Base-by-base conservation (phyloP, 2,888 invertebrate genomes). In the Rhyacophila evoluta region DNA sequence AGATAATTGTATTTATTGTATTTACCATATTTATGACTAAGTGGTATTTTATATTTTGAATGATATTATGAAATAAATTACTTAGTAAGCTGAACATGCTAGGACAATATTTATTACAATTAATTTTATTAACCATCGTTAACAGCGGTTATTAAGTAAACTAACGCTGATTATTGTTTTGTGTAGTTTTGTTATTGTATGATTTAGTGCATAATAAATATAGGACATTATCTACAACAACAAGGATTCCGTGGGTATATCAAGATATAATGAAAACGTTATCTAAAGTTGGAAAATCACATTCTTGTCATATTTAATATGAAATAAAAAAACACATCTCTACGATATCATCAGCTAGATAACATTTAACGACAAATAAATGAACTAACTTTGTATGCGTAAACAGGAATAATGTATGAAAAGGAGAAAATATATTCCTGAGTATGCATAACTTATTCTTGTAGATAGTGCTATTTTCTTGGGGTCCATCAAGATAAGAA, bases 271-370 rank as follows among this genome's bases (percentile, higher is more conserved):
- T 12, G 1, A 39, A 39, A 12, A 15, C 39, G 39, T 12, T n/a
- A 39, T 55, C 19, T 19, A 55, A 55, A 19, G 19, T 19, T 25
- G 19, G 55, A 55, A 25, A 55, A 55, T 55, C 15, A 19, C 19
- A 8, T 55, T 55, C 10, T 55, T 1, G 15, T 19, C 19, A 19
- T 25, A 6, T 6, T 33, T 33, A 1, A 25, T 8, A 8, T 10
- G 55, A 55, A 55, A 55, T 55, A 55, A 55, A 55, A 55, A 55
- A 55, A 55, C 55, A 55, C 19, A 19, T 55, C 55, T 55, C 10
- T 19, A 19, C 55, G 25, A 55, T 55, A 55, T 55, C 55, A 55
- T 55, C 55, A 55, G 55, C 8, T 25, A 55, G 55, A 55, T 55
- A 55, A 55, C 15, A 55, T 55, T 55, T 25, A 55, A 19, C 55